Evolutionary conservation across 1,140 invertebrate genomes (phyloP).

Genomic region (Cepaea nemoralis): DNA sequence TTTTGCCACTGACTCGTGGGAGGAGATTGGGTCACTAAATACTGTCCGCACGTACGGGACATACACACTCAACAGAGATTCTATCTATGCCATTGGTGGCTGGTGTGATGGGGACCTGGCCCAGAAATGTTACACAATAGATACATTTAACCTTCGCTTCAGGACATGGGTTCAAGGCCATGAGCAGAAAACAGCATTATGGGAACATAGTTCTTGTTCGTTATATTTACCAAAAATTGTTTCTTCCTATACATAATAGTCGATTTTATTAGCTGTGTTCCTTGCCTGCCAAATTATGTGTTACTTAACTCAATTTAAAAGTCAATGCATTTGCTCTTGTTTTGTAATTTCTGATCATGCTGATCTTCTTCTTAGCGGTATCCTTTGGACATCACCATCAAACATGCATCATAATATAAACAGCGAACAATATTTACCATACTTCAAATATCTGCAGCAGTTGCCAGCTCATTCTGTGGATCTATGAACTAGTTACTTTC

Average conservation of each 20-base stretch:
- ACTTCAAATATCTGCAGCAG: too few species aligned
- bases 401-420: too few species aligned
- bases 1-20: conserved; percentile 76
- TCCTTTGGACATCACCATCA: too few species aligned
- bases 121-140: conserved; percentile 51
- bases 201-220: conserved; percentile 61
- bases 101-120: conserved; percentile 69
- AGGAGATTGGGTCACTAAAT: conserved; percentile 77
- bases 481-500: too few species aligned
- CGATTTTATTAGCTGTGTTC: not conserved
- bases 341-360: too few species aligned
- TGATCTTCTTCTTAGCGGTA: too few species aligned
- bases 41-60: conserved; percentile 81
- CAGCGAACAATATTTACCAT: too few species aligned
- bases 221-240: conserved; percentile 53
- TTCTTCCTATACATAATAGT: not conserved
- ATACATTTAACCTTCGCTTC: conserved; percentile 51
- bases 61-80: conserved; percentile 77
- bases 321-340: too few species aligned
- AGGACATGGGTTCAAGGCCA: conserved; percentile 44
- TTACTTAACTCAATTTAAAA: too few species aligned
- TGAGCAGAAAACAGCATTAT: conserved; percentile 47
- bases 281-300: not conserved
- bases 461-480: too few species aligned
- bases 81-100: conserved; percentile 82